Evolutionary conservation across 92 coral and sea anemone genomes (phyloP), one percentile per base, ranked within the genome.

Genomic region (Epizoanthus scotinus): DNA sequence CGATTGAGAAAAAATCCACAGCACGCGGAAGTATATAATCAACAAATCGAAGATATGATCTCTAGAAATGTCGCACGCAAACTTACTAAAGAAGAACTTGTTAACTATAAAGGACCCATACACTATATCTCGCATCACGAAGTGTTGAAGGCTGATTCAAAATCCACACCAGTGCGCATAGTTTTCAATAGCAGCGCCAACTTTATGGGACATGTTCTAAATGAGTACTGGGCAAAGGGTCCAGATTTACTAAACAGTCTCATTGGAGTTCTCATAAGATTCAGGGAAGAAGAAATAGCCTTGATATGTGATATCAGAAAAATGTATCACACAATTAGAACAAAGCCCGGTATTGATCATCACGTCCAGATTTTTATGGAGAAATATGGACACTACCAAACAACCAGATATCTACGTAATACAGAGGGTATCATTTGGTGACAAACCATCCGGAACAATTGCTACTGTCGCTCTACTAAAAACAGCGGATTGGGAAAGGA

Each of bases 61-160:
- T 57, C 40, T 12, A 58, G 86, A 55, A 40, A 28, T 25, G 83
- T 87, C 10, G 87, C 87, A 5, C 61, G 90, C 8, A 87, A 83
- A 61, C 72, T 87, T 2, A 58, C 36, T 7, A 20, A 70, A 74
- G 83, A 82, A 31, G 92, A 89, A 53, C 8, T 81, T 25, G 61
- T 62, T 21, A 42, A 28, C 14, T 86, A 89, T 61, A 14, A 78
- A 13, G 90, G 86, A 40, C 90, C 93, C 15, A 67, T 82, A 13
- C 89, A 89, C 71, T 89, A 89, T 50, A 78, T 89, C 0, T 67
- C 85, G 0, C 92, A 89, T 50, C 86, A 86, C 15, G 92, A 74
- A 29, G 90, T 86, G 22, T 34, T 86, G 3, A 84, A 78, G 1
- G 86, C 93, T 5, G 88, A 86, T 55, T 82, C 75, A 29, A 83